These are phyloP conservation scores for Valencia hispanica DNA, from an alignment of 2,797 vertebrate genomes.

Conservation along the genomic window DNA sequence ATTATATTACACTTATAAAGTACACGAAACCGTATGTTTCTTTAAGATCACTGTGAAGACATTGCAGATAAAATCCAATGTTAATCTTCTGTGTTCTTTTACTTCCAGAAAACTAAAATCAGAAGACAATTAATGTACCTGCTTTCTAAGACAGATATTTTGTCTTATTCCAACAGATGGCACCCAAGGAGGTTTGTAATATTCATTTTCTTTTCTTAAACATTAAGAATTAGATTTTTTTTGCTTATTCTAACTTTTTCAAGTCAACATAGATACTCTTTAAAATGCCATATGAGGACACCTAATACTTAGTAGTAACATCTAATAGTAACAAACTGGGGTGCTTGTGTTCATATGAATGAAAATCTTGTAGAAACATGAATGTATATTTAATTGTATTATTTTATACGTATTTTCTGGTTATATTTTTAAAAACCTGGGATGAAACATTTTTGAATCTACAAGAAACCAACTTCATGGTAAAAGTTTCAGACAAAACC, in stretches of 20 bases:
- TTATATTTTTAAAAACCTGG: neutral
- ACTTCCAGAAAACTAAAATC: slow-evolving; percentile 27
- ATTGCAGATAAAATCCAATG: neutral
- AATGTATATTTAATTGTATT: neutral
- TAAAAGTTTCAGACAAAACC: neutral
- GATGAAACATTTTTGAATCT: neutral
- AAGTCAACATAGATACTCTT: neutral
- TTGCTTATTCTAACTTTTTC: neutral
- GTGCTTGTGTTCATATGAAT: neutral
- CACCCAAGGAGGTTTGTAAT: slow-evolving; percentile 66
- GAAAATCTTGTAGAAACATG: neutral
- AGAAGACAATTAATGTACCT: slow-evolving; percentile 44
- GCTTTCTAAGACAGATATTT: slow-evolving; percentile 35
- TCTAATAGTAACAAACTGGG: neutral
- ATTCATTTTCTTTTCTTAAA: neutral
- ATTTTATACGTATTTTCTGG: neutral
- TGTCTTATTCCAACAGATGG: slow-evolving; percentile 61
- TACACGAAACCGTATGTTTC: neutral
- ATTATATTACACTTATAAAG: too few species aligned
- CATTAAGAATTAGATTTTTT: neutral
- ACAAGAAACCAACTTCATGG: neutral
- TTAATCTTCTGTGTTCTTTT: neutral
- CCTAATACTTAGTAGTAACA: neutral
- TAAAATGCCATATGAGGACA: neutral
- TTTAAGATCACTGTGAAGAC: neutral